Base-by-base conservation (phyloP, 37 sponge, comb jelly and placozoan species). In the Crambe crambe region DNA sequence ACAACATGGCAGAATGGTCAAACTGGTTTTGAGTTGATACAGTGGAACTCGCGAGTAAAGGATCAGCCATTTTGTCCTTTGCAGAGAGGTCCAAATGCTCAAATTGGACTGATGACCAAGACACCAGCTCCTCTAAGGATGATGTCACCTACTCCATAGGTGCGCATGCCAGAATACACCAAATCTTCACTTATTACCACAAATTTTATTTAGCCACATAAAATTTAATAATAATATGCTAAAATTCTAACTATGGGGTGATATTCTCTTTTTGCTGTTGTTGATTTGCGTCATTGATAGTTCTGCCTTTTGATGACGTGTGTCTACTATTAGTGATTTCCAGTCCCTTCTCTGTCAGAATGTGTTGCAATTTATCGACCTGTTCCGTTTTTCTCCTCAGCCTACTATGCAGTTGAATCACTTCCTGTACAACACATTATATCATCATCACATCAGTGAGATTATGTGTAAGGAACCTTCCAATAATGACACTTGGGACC, bases 381-480 rank as follows among this genome's bases (percentile, higher is more conserved):
- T 72, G 59, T 9, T 76, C 78, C 10, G 43, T 70, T 63, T 77
- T 85, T 41, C 58, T 26, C 43, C 37, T 76, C 59, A 85, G 43
- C 40, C 78, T 42, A 20, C 37, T 42, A 30, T 60, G 58, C 9
- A 85, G 62, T 40, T 71, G 71, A 8, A 85, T 77, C 72, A 85
- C 78, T 72, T 85, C 85, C 85, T 85, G 59, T 20, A 73, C 0
- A 68, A 4, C 6, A n/a, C n/a, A n/a, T n/a, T n/a, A n/a, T n/a
- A 23, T 61, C 25, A 29, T 20, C 63, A 61, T 27, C 12, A 47
- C 51, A 47, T 40, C 40, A 69, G 8, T 29, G 31, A 30, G 6
- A 62, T 9, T 30, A 62, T 5, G 26, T n/a, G n/a, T n/a, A n/a
- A n/a, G n/a, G n/a, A n/a, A n/a, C n/a, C n/a, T n/a, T n/a, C n/a